Evolutionary conservation across 2,797 vertebrate species (phyloP).

Genomic region (Phataginus tricuspis): DNA sequence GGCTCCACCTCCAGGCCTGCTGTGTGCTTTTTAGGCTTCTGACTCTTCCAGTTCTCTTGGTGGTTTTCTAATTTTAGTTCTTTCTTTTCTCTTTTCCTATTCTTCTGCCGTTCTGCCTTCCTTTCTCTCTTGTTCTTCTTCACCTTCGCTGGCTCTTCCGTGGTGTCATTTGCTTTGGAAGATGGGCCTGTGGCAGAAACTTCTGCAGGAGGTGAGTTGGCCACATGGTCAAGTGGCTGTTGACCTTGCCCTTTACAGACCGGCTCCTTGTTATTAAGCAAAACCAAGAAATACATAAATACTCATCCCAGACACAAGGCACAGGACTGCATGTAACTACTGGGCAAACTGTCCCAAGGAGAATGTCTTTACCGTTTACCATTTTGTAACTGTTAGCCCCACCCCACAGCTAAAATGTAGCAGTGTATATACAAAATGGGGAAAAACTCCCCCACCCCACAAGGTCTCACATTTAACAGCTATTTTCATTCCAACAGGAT

Average conservation of each 20-base stretch:
- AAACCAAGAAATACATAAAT: not conserved
- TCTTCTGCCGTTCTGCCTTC: constrained; percentile 89
- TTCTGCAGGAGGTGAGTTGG: not conserved
- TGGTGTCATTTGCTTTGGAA: constrained; percentile 52
- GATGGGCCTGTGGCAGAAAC: not conserved
- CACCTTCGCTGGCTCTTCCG: constrained; percentile 73
- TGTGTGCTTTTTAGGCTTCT: constrained; percentile 83
- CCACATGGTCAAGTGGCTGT: constrained; percentile 28
- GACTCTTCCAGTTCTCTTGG: constrained; percentile 63
- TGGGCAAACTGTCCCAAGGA: not conserved
- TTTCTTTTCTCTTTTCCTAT: constrained; percentile 90
- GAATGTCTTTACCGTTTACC: not conserved
- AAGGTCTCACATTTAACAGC: not conserved
- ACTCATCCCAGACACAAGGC: not conserved
- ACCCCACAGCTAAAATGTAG: not conserved
- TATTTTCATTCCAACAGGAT: not conserved
- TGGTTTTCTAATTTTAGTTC: constrained; percentile 81
- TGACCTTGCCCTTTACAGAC: constrained; percentile 66
- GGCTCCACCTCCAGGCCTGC: constrained; percentile 32
- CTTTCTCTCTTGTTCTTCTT: constrained; percentile 88
- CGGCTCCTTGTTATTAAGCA: constrained; percentile 69
- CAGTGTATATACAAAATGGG: not conserved
- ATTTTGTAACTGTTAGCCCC: not conserved
- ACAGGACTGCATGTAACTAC: not conserved
- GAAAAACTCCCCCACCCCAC: not conserved